phyloP scores from a whole-genome alignment of 1,140 invertebrate genomes.

The Sminthurinus signatus region DNA sequence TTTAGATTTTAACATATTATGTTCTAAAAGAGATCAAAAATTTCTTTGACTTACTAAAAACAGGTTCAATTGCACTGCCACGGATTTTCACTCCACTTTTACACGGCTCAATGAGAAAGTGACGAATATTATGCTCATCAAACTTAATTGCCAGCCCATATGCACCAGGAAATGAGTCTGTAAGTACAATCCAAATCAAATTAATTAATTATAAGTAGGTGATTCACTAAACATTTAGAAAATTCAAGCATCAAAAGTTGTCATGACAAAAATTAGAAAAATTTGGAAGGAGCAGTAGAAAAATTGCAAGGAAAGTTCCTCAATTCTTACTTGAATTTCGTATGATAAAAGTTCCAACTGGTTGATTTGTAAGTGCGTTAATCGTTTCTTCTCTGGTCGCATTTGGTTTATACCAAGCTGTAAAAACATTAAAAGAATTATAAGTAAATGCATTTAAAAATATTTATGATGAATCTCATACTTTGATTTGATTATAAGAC shows the following conservation, averaged over 20 bases:
- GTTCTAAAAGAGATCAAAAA: background rate
- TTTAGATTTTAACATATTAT: constrained; percentile 11
- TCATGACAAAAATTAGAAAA: too few relatives aligned
- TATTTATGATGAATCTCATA: too few relatives aligned
- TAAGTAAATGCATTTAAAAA: too few relatives aligned
- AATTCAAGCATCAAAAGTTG: too few relatives aligned
- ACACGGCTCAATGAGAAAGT: constrained; percentile 77
- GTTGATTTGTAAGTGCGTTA: constrained; percentile 67
- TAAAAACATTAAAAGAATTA: too few relatives aligned
- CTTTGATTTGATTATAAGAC: too few relatives aligned
- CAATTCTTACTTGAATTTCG: constrained; percentile 71
- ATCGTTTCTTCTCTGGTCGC: constrained; percentile 38
- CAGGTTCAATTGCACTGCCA: constrained; percentile 93
- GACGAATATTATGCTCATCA: constrained; percentile 48
- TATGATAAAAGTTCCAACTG: constrained; percentile 91
- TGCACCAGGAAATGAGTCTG: constrained; percentile 92
- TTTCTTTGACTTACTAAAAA: constrained; percentile 64
- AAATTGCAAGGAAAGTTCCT: too few relatives aligned
- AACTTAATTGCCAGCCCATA: constrained; percentile 96
- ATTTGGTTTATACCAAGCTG: too few relatives aligned
- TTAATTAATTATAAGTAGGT: too few relatives aligned
- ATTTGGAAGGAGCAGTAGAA: too few relatives aligned
- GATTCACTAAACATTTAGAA: too few relatives aligned
- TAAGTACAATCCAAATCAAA: constrained; percentile 44
- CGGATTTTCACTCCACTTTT: constrained; percentile 88